Conservation (phyloP, 2,888 invertebrate genomes). For the Lamellibrachia satsuma region DNA sequence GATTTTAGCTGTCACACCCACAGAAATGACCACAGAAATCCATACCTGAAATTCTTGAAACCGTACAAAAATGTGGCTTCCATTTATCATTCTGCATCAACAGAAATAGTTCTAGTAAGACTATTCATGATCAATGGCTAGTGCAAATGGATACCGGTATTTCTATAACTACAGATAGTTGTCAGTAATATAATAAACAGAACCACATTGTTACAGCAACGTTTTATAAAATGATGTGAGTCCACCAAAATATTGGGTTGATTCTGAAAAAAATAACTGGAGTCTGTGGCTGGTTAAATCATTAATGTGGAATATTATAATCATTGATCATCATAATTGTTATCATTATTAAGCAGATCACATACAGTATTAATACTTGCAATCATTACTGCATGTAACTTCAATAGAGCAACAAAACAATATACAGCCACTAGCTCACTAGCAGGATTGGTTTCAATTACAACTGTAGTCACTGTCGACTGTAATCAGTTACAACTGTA, state of each 20-base stretch:
- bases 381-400: too few relatives aligned
- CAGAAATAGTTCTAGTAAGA: not conserved
- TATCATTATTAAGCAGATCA: not conserved
- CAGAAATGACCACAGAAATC: slow-evolving; percentile 13
- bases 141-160: not conserved
- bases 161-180: not conserved
- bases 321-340: not conserved
- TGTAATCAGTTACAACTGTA: too few relatives aligned
- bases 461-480: too few relatives aligned
- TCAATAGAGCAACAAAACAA: too few relatives aligned
- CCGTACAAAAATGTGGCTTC: not conserved
- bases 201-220: not conserved
- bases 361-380: too few relatives aligned
- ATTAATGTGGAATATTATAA: not conserved
- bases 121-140: not conserved
- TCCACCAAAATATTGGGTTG: not conserved
- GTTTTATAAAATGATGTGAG: too few relatives aligned
- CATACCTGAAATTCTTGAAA: not conserved
- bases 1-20: not conserved
- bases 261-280: not conserved
- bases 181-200: not conserved
- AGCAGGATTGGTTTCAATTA: too few relatives aligned
- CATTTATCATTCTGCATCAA: not conserved
- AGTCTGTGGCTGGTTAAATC: not conserved
- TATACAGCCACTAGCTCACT: too few relatives aligned